phyloP scores from a whole-genome alignment of 2,113 vertebrate genomes.

The Bufo bufo region DNA sequence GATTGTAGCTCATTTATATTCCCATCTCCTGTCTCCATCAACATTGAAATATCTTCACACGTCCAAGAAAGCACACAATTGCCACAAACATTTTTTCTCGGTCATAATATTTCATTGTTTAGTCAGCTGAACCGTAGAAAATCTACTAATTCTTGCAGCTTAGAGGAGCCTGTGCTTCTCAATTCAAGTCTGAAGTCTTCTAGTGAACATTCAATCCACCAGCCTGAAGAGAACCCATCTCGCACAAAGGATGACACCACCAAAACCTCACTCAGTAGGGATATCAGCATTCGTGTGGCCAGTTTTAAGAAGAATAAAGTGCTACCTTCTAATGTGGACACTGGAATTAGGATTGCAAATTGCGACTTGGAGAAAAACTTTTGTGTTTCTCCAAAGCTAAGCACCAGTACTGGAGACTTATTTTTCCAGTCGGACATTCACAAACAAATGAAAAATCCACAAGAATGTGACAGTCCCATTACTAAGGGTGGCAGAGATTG shows the following conservation, averaged over 20 bases:
- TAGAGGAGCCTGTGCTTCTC: conserved; percentile 49
- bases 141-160: conserved; percentile 63
- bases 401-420: conserved; percentile 64
- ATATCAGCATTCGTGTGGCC: conserved; percentile 46
- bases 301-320: conserved; percentile 65
- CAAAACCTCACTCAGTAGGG: conserved; percentile 35
- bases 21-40: conserved; percentile 37
- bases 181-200: conserved; percentile 53
- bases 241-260: conserved; percentile 58
- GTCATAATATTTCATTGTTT: conserved; percentile 66
- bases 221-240: conserved; percentile 8
- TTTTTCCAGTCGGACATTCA: conserved; percentile 69
- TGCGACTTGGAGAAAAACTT: conserved; percentile 60
- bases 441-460: conserved; percentile 65
- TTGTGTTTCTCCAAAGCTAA: conserved; percentile 69
- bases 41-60: conserved; percentile 19
- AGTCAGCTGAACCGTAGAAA: conserved; percentile 65
- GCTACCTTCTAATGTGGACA: conserved; percentile 62
- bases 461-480: conserved; percentile 69
- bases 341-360: conserved; percentile 31
- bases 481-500: conserved; percentile 71
- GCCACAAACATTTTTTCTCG: conserved; percentile 71
- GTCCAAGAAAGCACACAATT: conserved; percentile 51
- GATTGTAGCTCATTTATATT: conserved; percentile 22
- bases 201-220: conserved; percentile 58